These are phyloP conservation scores for Cephus rjabovi DNA, from an alignment of 2,888 invertebrate species.

Conservation along the genomic window DNA sequence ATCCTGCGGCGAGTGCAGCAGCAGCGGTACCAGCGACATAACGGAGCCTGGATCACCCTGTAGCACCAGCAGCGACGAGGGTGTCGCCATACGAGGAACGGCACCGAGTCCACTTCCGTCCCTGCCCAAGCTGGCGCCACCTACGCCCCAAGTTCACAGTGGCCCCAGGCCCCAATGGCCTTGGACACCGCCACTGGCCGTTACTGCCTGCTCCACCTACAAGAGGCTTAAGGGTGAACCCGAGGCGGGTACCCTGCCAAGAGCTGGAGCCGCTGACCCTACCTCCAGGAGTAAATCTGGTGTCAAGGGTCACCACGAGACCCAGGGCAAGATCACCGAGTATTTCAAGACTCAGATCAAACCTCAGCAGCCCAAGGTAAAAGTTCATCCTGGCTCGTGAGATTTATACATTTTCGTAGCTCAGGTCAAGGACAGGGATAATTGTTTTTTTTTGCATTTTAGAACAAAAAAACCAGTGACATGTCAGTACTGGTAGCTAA, in stretches of 20 bases:
- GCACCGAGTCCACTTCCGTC: constrained; percentile 55
- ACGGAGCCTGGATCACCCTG: constrained; percentile 89
- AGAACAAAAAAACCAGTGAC: constrained; percentile 30
- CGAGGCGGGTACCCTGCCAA: constrained; percentile 58
- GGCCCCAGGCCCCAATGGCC: constrained; percentile 64
- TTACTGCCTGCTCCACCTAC: constrained; percentile 60
- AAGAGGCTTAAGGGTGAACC: constrained; percentile 62
- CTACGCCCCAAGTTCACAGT: constrained; percentile 49
- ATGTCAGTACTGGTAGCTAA: constrained; percentile 61
- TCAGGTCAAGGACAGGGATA: neutral
- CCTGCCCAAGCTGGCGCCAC: constrained; percentile 55
- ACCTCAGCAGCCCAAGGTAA: constrained; percentile 67
- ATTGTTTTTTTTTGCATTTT: neutral
- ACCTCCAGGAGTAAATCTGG: constrained; percentile 40
- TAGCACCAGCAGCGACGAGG: constrained; percentile 76
- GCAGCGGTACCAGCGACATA: constrained; percentile 79
- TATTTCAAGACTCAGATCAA: constrained; percentile 89
- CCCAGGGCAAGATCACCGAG: constrained; percentile 85
- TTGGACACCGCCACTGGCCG: constrained; percentile 63
- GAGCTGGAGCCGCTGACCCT: constrained; percentile 57
- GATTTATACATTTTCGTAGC: neutral
- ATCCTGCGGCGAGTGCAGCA: constrained; percentile 74
- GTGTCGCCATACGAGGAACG: constrained; percentile 57
- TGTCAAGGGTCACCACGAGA: constrained; percentile 52
- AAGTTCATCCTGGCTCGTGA: neutral